A percentile compares a stretch with the other conserved stretches of the same genome.
These are phyloP conservation scores for Drosophila pandora DNA, from an alignment of 1,140 invertebrate genomes.

Conservation along the genomic window DNA sequence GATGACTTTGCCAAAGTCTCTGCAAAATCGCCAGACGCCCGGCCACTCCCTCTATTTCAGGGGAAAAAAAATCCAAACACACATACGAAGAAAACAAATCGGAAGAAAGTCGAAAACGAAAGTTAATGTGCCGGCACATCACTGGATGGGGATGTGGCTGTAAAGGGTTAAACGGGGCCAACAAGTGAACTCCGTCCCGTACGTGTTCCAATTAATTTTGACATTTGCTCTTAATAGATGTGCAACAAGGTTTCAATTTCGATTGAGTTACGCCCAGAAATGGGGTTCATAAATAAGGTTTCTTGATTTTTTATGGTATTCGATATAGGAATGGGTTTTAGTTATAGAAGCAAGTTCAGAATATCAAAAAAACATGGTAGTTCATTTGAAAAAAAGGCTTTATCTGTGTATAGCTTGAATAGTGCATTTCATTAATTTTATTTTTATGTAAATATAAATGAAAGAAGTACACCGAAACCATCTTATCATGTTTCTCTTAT, in stretches of 20 bases:
- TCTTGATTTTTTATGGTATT: neutral
- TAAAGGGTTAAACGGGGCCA: constrained; percentile 59
- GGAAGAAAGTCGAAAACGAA: constrained; percentile 47
- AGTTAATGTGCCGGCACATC: constrained; percentile 70
- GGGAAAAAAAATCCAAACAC: neutral
- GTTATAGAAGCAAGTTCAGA: neutral
- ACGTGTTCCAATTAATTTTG: constrained; percentile 76
- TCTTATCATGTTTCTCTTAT: too few relatives aligned
- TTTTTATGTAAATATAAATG: too few relatives aligned
- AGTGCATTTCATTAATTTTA: too few relatives aligned
- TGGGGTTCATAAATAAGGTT: constrained; percentile 33
- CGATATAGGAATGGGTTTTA: neutral
- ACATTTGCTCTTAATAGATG: constrained; percentile 71
- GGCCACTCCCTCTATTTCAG: constrained; percentile 17
- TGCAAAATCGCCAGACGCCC: constrained; percentile 30
- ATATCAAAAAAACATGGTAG: too few relatives aligned
- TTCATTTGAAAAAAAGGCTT: too few relatives aligned
- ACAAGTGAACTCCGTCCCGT: constrained; percentile 28
- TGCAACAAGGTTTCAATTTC: constrained; percentile 57
- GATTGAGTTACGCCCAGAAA: constrained; percentile 34
- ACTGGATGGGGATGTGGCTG: constrained; percentile 16
- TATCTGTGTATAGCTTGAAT: too few relatives aligned
- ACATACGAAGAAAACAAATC: constrained; percentile 9
- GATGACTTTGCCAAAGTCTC: constrained; percentile 67
- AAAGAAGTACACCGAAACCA: too few relatives aligned